Percentiles rank a stretch among this genome's conserved stretches.
phyloP scores from a whole-genome alignment of 64 coral and sea anemone genomes.

The Montipora cactus region DNA sequence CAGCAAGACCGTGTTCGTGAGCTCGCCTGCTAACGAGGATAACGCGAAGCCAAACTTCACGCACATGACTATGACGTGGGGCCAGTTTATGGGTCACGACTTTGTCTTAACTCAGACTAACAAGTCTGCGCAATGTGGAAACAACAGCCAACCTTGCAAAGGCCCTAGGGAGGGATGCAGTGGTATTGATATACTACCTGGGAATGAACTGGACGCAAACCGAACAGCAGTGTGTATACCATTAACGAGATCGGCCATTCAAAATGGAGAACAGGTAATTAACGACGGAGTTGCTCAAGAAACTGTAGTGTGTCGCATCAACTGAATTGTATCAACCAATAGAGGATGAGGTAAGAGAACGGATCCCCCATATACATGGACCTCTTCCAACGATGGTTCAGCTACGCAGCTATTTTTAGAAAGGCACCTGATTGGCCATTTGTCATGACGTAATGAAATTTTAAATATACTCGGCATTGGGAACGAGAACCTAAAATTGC shows the following conservation, averaged over 20 bases:
- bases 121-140: neutral
- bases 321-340: too few relatives aligned
- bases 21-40: neutral
- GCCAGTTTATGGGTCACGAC: slow-evolving; percentile 60
- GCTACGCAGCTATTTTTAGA: too few relatives aligned
- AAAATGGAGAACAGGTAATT: slow-evolving; percentile 11
- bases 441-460: too few relatives aligned
- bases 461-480: too few relatives aligned
- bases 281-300: neutral
- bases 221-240: slow-evolving; percentile 16
- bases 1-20: slow-evolving; percentile 43
- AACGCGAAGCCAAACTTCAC: neutral
- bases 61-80: slow-evolving; percentile 62
- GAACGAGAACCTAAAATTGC: too few relatives aligned
- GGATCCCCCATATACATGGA: too few relatives aligned
- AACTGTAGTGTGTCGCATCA: neutral
- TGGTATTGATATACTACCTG: neutral
- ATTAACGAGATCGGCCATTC: slow-evolving; percentile 4
- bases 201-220: slow-evolving; percentile 16
- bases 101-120: slow-evolving; percentile 11
- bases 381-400: too few relatives aligned
- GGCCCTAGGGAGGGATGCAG: slow-evolving; percentile 14
- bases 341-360: too few relatives aligned
- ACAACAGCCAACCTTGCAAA: neutral
- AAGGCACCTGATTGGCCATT: too few relatives aligned